Base-by-base conservation (phyloP, 2,888 invertebrate species). In the Escarpia spicata region DNA sequence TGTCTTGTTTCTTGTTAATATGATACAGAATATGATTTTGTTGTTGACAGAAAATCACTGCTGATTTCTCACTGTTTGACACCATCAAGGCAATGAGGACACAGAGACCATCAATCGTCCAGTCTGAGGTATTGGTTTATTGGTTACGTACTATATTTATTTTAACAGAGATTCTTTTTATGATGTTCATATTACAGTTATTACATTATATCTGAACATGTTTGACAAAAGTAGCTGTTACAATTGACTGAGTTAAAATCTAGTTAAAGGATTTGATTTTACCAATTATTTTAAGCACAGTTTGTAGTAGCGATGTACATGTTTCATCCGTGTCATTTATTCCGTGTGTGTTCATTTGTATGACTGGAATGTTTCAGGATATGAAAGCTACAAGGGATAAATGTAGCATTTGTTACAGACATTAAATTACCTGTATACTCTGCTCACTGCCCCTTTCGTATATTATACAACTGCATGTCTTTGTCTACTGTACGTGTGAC, bases 81-180 rank as follows among this genome's bases (percentile, higher is more conserved):
- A 96, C 97, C 92, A 97, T 97, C 44, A 96, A 96, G 92, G 96
- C 96, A 45, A 97, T 97, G 97, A 94, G 97, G 92, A 96, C 96
- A 93, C 97, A 97, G 94, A 96, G 97, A 92, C 97, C 97, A 94
- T 97, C 96, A 8, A 95, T 96, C 94, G 96, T 96, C 15, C 96
- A 96, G 92, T 95, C 96, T 26, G 75, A 75, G 75, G 75, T 75
- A 75, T 90, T 94, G 95, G n/a, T 95, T 96, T 95, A 91, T 31
- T 92, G 3, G 89, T 31, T n/a, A 10, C n/a, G 37, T 45, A 58
- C 91, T 93, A 92, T 19, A 75, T 52, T 9, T 9, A 26, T 75
- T 75, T 75, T 2, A 19, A 75, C 0, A 3, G 19, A 26, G 19
- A 26, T 75, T 6, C 26, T 15, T 75, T 19, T 6, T 6, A 3